Base-by-base conservation (phyloP, 2,113 vertebrate genomes). In the Lamprologus ornatipinnis region DNA sequence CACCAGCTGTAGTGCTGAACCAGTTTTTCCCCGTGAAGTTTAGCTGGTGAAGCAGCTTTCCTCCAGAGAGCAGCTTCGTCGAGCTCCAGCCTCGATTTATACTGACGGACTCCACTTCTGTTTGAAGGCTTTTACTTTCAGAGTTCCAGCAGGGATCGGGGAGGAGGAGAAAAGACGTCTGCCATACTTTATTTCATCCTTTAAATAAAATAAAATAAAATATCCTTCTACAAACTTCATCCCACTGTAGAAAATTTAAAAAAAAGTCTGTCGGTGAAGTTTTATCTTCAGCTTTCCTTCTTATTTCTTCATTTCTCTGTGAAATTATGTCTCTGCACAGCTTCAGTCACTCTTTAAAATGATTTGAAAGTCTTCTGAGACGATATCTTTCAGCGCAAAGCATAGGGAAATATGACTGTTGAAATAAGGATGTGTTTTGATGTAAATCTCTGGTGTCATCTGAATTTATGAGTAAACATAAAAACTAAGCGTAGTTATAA, bases 391-490 rank as follows among this genome's bases (percentile, higher is more conserved):
- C 83, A 78, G 78, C 0, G 1, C 6, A 81, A 75, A 23, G 45
- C 73, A 49, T 2, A 8, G 58, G 12, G 19, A 82, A 65, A 49
- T 26, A 55, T 83, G 70, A 12, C 45, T 54, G 51, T 83, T 79
- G 85, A 84, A 90, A 73, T 35, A 82, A 87, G 51, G 85, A 84
- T 21, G 65, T 11, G 70, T 47, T 86, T 80, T 82, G 88, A 87
- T 89, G 79, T 45, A 85, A 92, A 87, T 88, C 90, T 91, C 90
- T 60, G 40, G 86, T 57, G 89, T 85, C 78, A 13, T 17, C 33
- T 65, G 86, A 84, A 89, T 89, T 91, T 80, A 87, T 58, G 83
- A 82, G 87, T 85, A 88, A 91, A 94, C 81, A 90, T 84, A 45
- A 89, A 85, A 88, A 79, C 26, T 70, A 53, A 82, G 54, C 23